Percentiles rank a stretch among this genome's conserved stretches.
Evolutionary conservation across 2,113 vertebrate species (phyloP).

Genomic region (Grammomys dolichurus): DNA sequence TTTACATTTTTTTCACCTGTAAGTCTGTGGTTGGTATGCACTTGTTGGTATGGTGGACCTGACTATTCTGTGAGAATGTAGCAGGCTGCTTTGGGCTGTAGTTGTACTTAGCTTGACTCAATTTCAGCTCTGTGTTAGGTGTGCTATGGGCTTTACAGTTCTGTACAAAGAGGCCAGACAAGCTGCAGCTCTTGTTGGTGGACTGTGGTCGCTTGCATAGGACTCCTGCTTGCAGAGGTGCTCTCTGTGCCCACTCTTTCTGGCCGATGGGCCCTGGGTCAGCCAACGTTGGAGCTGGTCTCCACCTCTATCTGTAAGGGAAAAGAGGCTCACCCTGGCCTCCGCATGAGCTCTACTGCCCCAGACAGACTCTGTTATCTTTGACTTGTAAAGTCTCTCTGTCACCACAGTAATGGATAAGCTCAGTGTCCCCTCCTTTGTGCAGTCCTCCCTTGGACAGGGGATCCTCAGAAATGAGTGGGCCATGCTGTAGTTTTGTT

Average conservation of each 20-base stretch:
- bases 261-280: neutral
- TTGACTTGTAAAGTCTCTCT: neutral
- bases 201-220: neutral
- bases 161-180: neutral
- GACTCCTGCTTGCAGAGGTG: neutral
- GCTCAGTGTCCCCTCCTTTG: neutral
- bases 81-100: neutral
- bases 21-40: too few relatives aligned
- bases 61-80: neutral
- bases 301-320: neutral
- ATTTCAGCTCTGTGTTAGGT: accelerated
- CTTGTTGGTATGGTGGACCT: neutral
- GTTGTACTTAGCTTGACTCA: accelerated
- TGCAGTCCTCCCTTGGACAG: neutral
- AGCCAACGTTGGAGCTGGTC: neutral
- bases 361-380: neutral
- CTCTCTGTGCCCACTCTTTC: neutral
- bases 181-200: neutral
- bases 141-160: neutral
- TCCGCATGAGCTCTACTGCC: neutral
- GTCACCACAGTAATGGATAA: neutral
- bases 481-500: neutral
- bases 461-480: neutral
- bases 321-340: accelerated
- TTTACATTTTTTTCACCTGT: accelerated